A percentile compares a stretch with the other conserved stretches of the same genome.
Evolutionary conservation across 2,797 vertebrate species (phyloP).

Genomic region (Neosilurus mollespiculum): DNA sequence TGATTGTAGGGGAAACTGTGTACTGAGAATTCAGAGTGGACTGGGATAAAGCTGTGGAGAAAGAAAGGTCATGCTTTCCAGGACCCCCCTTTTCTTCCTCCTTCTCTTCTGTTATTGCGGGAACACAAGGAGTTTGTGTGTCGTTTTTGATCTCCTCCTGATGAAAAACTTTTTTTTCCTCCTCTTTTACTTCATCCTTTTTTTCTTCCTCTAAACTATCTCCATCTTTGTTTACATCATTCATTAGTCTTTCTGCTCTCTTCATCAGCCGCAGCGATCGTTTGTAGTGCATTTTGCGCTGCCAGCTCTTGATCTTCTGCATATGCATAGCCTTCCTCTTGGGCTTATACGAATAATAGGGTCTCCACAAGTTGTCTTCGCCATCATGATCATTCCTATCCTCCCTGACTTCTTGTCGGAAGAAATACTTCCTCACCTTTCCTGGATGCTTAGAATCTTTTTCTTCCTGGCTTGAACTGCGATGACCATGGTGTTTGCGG

Average conservation of each 20-base stretch:
- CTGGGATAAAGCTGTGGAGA: conserved; percentile 54
- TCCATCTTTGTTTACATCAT: conserved; percentile 64
- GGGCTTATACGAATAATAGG: conserved; percentile 91
- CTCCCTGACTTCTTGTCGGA: conserved; percentile 77
- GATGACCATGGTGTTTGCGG: conserved; percentile 71
- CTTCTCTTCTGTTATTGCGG: conserved; percentile 61
- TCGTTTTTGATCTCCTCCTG: conserved; percentile 45
- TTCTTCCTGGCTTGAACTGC: conserved; percentile 62
- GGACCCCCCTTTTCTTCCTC: conserved; percentile 62
- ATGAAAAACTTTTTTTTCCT: conserved; percentile 37
- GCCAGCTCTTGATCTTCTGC: conserved; percentile 82
- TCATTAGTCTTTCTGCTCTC: conserved; percentile 72
- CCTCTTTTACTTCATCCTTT: conserved; percentile 48
- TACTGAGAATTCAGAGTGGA: conserved; percentile 61
- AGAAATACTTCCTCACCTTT: conserved; percentile 77
- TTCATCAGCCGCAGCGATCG: conserved; percentile 76
- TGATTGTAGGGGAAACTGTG: conserved; percentile 63
- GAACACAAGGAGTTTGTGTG: conserved; percentile 48
- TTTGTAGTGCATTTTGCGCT: conserved; percentile 78
- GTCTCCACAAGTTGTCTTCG: conserved; percentile 88
- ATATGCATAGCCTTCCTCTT: conserved; percentile 78
- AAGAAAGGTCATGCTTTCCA: conserved; percentile 57
- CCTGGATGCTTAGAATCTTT: conserved; percentile 61
- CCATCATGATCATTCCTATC: conserved; percentile 80
- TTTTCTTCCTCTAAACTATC: conserved; percentile 59